Base-by-base conservation (phyloP, 92 coral and sea anemone genomes). In the Bergia sp. region DNA sequence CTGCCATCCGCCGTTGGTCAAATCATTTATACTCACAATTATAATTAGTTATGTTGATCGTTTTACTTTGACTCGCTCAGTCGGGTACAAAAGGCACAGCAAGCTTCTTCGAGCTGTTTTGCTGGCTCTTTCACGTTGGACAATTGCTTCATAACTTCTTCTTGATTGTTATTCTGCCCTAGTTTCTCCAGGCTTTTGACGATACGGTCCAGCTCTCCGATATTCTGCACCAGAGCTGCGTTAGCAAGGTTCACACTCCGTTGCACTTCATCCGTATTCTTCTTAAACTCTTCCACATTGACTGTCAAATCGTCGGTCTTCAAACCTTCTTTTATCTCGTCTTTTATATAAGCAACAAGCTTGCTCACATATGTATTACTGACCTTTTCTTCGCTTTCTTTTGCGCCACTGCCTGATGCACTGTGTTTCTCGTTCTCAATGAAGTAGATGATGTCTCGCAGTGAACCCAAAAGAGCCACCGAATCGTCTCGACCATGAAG, bases 261-360 rank as follows among this genome's bases (percentile, higher is more conserved):
- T 38, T 80, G 44, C 21, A 80, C 21, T 37, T 80, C 85, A 3
- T 80, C 67, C 64, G 85, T 80, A 9, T 80, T n/a, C 72, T 58
- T 57, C 39, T 55, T 80, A 49, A 80, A 80, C 64, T 80, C 73
- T 15, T 80, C 72, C 47, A 80, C 85, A 37, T 80, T 57, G 13
- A 57, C 72, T 20, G 85, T 80, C 36, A 80, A 80, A 37, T 80
- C 85, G 37, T 80, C 21, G 15, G 1, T 37, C 4, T 58, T 55
- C 67, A 80, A 55, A 57, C 36, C 85, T 37, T 80, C 69, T 57
- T 1, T 37, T 12, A 80, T 5, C 64, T 80, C 73, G 16, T 29
- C 38, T 38, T 80, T 80, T 37, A 80, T 57, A 39, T 80, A 80
- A 3, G 71, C 23, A 13, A 18, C 85, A 13, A 57, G 58, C 72